Conservation (phyloP, 1,140 invertebrate genomes). For the Polyergus mexicanus region DNA sequence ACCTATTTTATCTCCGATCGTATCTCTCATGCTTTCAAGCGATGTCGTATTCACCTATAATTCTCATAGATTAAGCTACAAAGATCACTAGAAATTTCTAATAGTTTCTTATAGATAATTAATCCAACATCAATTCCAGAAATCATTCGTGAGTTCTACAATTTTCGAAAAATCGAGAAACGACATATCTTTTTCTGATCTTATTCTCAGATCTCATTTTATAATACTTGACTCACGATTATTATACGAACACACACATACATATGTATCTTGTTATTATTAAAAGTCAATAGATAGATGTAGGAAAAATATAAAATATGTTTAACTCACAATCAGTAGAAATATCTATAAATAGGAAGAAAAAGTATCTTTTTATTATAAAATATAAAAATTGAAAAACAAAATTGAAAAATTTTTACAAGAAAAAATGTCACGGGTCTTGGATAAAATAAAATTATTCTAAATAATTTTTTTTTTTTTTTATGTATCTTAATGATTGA, state of each 20-base stretch:
- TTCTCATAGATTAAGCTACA: neutral
- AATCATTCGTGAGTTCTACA: neutral
- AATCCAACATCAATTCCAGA: neutral
- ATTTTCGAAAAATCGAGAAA: neutral
- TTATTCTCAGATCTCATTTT: neutral
- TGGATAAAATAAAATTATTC: no score
- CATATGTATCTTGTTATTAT: neutral
- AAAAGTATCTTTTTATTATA: no score
- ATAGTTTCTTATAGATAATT: constrained; percentile 1
- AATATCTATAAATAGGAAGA: no score
- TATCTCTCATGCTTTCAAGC: constrained; percentile 5
- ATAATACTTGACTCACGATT: neutral
- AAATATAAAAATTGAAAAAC: no score
- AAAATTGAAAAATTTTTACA: no score
- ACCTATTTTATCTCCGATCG: constrained; percentile 6
- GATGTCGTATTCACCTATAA: neutral
- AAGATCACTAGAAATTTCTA: constrained; percentile 30
- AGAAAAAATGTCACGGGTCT: no score
- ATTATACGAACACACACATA: neutral
- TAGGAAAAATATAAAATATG: no score
- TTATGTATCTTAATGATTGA: no score
- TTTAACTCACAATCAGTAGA: no score
- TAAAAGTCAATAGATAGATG: no score
- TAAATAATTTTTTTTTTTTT: no score
- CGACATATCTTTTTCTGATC: neutral